phyloP scores from a whole-genome alignment of 2,113 vertebrate genomes.

The Indri indri region DNA sequence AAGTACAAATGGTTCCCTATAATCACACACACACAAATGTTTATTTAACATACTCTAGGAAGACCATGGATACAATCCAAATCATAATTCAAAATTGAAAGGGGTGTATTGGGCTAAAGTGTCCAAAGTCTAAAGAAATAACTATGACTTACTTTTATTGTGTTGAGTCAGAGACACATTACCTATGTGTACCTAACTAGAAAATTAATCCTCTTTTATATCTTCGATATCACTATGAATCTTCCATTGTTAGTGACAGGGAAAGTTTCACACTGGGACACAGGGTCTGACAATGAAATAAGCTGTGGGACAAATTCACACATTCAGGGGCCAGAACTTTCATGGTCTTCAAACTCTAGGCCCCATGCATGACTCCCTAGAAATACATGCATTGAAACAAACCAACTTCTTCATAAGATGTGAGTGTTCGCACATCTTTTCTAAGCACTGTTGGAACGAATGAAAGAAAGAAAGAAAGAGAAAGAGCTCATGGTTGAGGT shows the following conservation, averaged over 20 bases:
- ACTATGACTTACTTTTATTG: not conserved
- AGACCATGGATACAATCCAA: not conserved
- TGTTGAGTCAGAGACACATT: not conserved
- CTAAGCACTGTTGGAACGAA: not conserved
- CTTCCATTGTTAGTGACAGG: not conserved
- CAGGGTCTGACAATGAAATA: not conserved
- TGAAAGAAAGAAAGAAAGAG: not conserved
- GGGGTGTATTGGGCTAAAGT: not conserved
- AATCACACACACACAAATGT: not conserved
- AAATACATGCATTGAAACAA: not conserved
- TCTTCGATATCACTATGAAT: not conserved
- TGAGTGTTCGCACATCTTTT: not conserved
- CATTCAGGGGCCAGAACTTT: accelerated
- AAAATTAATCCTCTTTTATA: not conserved
- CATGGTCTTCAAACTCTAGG: not conserved
- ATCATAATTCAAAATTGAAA: not conserved
- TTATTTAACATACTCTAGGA: not conserved
- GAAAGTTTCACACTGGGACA: not conserved
- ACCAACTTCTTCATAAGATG: too few relatives aligned
- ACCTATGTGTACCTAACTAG: not conserved
- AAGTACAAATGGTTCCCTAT: not conserved
- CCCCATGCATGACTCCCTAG: too few relatives aligned
- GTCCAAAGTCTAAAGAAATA: not conserved
- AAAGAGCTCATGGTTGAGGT: not conserved
- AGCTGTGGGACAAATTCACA: not conserved